Base-by-base conservation (phyloP, 1,140 invertebrate genomes). In the Holotrichia oblita region DNA sequence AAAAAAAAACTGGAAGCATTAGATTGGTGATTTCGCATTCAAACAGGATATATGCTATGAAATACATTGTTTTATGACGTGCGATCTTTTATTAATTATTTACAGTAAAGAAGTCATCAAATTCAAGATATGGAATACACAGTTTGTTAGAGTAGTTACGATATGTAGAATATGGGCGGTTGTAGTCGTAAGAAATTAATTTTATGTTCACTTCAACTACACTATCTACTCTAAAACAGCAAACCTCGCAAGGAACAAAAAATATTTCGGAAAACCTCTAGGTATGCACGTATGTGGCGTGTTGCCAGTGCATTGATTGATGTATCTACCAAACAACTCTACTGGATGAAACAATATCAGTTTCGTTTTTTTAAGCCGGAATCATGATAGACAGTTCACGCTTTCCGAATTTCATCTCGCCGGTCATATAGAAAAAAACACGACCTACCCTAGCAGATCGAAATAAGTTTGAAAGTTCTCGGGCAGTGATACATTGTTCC, bases 331-430 rank as follows among this genome's bases (percentile, higher is more conserved):
- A 34, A 69, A 27, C 61, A n/a, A n/a, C n/a, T n/a, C n/a, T n/a
- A n/a, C n/a, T 69, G 17, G 61, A 69, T 69, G 61, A 20, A 69
- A 69, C 61, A 69, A 34, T 69, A 69, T 34, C 22, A 69, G 61
- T 27, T 34, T 69, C 22, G 22, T 14, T 8, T 69, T 69, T 69
- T 69, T 69, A 69, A 69, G 27, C 8, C 12, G 61, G 22, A 69
- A 69, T 14, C 9, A 20, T 69, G 61, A 22, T 64, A 64, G 22
- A 69, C 61, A 69, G 27, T 69, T 69, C 14, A 69, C 61, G 61
- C 20, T 2, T 34, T 34, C 12, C 61, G 27, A 34, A 34, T 69
- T 10, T 64, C 59, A 9, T 64, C 20, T 34, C 61, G 27, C 10
- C 61, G 20, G 20, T 69, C 22, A 34, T 12, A 34, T 20, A 48